Evolutionary conservation across 2,888 invertebrate species (phyloP).

Genomic region (Cephus nigrinus): DNA sequence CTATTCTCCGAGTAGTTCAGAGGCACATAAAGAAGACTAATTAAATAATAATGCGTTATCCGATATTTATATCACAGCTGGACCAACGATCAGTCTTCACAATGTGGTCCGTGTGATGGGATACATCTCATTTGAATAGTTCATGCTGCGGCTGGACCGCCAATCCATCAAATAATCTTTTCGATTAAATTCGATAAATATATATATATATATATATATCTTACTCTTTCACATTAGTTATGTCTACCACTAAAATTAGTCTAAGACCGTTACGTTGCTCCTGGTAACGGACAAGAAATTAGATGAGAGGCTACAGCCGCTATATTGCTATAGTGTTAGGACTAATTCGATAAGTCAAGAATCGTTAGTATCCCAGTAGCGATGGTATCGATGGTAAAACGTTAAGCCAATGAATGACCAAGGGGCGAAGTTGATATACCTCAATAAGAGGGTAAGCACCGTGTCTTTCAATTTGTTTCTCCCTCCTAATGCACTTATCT

Average conservation of each 20-base stretch:
- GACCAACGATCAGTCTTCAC: neutral
- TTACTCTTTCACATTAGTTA: neutral
- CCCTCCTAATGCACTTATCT: neutral
- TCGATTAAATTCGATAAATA: neutral
- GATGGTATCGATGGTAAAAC: neutral
- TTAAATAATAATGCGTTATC: conserved; percentile 3
- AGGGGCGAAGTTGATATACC: neutral
- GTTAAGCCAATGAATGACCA: neutral
- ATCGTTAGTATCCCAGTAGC: too few species aligned
- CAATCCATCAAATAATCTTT: neutral
- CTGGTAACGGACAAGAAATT: too few species aligned
- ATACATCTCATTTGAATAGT: neutral
- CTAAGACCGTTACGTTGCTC: neutral
- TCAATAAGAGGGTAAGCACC: neutral
- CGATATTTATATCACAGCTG: neutral
- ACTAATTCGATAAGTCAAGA: too few species aligned
- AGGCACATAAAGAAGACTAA: neutral
- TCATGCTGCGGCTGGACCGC: neutral
- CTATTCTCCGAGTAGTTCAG: neutral
- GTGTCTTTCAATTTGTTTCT: neutral
- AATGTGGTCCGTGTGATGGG: neutral
- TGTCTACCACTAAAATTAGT: neutral
- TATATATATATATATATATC: too few species aligned
- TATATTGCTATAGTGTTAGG: neutral
- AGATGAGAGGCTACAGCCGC: neutral